Evolutionary conservation across 2,888 invertebrate genomes (phyloP).

Genomic region (Limnephilus auricula): DNA sequence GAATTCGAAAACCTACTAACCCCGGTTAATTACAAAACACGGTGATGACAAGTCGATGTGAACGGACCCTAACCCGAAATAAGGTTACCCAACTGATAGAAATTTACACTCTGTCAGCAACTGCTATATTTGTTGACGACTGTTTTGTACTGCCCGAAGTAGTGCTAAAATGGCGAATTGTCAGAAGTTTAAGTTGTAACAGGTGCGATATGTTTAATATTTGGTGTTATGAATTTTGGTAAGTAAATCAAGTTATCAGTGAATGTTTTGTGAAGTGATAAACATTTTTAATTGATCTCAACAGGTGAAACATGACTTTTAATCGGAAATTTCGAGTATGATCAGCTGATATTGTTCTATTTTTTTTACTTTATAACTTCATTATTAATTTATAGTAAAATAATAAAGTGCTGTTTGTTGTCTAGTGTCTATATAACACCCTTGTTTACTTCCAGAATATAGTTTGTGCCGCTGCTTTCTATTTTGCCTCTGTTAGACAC

Average conservation of each 20-base stretch:
- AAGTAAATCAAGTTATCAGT: slow-evolving; percentile 23
- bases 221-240: slow-evolving; percentile 57
- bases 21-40: neutral
- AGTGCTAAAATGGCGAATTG: slow-evolving; percentile 63
- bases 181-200: slow-evolving; percentile 61
- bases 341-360: slow-evolving; percentile 62
- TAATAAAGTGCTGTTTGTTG: slow-evolving; percentile 12
- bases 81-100: slow-evolving; percentile 48
- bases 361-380: slow-evolving; percentile 47
- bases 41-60: neutral
- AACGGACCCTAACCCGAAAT: slow-evolving; percentile 11
- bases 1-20: neutral
- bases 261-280: slow-evolving; percentile 29
- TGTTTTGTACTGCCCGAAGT: slow-evolving; percentile 34
- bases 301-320: slow-evolving; percentile 25
- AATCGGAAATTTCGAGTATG: slow-evolving; percentile 42
- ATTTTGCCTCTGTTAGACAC: slow-evolving; percentile 55
- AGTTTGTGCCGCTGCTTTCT: slow-evolving; percentile 48
- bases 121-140: slow-evolving; percentile 55
- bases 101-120: slow-evolving; percentile 50
- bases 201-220: slow-evolving; percentile 63
- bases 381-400: slow-evolving; percentile 43
- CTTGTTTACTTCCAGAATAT: neutral
- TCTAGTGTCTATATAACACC: neutral
- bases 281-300: slow-evolving; percentile 19